Base-by-base conservation (phyloP, 2,888 invertebrate species). In the Acanthacorydalis orientalis region DNA sequence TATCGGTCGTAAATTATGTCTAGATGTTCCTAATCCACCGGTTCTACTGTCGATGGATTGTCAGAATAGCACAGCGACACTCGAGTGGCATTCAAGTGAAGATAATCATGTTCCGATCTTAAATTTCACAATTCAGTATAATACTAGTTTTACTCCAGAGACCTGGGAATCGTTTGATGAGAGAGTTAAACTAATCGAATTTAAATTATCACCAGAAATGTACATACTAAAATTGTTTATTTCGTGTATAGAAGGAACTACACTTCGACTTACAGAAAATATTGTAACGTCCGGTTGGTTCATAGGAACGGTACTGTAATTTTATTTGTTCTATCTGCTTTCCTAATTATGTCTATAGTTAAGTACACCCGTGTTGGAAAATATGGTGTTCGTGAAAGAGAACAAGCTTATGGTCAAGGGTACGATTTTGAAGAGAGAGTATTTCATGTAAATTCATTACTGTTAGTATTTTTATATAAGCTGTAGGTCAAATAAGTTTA, bases 311-410 rank as follows among this genome's bases (percentile, higher is more conserved):
- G 90, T 98, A 83, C 70, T 96, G 57, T 95, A 48, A 83, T 98
- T 54, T 89, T 92, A 41, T 83, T 98, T 69, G 78, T 98, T 48
- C 77, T 97, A 53, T 75, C 97, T 51, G 80, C 97, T 59, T 77
- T 96, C 57, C 87, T 97, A 61, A 82, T 96, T 56, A 89, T 96
- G 54, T 97, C 96, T 68, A 86, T 95, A 53, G 83, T 92, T 60
- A 89, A 93, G 56, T 77, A 96, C 57, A 96, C 96, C 72, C 80
- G 96, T 49, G 97, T 97, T 57, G 96, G 96, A 55, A 97, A 97
- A 70, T 98, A 98, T 68, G 87, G 88, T 64, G 97, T 97, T 47
- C 93, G 96, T 66, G 96, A 97, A 72, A 79, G 95, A 58, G 97
- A 98, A 72, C 79, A 91, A 59, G 87, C 93, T 51, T 90, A 93